These are phyloP conservation scores for Macrotrachela quadricornifera DNA, from an alignment of 1,140 invertebrate genomes.

Conservation along the genomic window DNA sequence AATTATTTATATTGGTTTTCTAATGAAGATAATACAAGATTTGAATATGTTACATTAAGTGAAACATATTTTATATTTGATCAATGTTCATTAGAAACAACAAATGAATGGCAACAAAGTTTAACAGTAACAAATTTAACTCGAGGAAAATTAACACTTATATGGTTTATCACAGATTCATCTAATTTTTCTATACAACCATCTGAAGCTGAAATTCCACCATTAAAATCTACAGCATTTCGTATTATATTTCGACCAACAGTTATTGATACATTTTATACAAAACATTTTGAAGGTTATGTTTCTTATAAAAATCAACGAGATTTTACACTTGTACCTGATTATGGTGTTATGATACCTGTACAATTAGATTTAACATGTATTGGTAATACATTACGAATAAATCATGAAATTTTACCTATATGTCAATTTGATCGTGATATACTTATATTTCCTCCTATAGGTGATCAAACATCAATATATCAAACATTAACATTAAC, in stretches of 20 bases:
- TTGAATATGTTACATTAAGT: background rate
- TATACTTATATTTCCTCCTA: constrained; percentile 19
- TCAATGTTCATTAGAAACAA: background rate
- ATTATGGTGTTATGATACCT: no score
- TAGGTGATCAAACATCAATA: constrained; percentile 19
- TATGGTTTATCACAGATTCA: constrained; percentile 20
- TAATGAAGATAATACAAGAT: no score
- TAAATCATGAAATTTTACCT: no score
- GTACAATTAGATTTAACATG: no score
- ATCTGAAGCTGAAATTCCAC: constrained; percentile 20
- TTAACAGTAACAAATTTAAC: constrained; percentile 28
- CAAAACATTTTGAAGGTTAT: no score
- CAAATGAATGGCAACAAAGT: constrained; percentile 8
- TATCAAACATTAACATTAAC: constrained; percentile 19
- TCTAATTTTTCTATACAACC: constrained; percentile 21
- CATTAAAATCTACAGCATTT: constrained; percentile 23
- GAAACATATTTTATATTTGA: background rate
- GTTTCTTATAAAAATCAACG: no score
- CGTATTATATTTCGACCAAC: constrained; percentile 23
- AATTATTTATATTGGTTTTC: no score
- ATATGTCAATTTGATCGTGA: constrained; percentile 11
- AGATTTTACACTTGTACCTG: no score
- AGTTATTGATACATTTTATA: no score
- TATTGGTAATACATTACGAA: no score
- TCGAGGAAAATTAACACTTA: constrained; percentile 23